Evolutionary conservation across 2,888 invertebrate genomes (phyloP).

Genomic region (Orchestes rusci): DNA sequence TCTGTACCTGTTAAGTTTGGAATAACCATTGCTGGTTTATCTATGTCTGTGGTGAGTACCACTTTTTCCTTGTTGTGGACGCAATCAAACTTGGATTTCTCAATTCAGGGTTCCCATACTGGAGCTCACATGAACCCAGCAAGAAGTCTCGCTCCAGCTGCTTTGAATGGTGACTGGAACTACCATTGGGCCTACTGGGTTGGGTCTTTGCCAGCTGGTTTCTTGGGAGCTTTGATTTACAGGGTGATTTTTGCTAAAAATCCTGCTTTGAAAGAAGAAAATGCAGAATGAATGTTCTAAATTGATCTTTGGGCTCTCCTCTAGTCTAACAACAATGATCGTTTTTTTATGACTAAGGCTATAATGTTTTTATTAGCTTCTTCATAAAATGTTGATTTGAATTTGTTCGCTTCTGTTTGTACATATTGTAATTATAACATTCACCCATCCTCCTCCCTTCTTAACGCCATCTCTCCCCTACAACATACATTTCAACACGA

Average conservation of each 20-base stretch:
- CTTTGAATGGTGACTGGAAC: constrained; percentile 59
- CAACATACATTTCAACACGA: no score
- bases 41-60: constrained; percentile 54
- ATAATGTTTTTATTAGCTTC: no score
- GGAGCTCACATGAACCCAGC: constrained; percentile 66
- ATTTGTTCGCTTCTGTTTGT: no score
- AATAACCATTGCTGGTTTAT: constrained; percentile 56
- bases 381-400: no score
- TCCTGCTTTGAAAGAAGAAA: constrained; percentile 26
- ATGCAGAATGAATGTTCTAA: constrained; percentile 36
- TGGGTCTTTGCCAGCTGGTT: constrained; percentile 37
- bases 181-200: constrained; percentile 57
- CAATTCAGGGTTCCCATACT: constrained; percentile 48
- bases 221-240: constrained; percentile 36
- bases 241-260: constrained; percentile 36
- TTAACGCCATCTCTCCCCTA: no score
- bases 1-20: constrained; percentile 61
- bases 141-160: constrained; percentile 61
- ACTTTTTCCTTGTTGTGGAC: background rate
- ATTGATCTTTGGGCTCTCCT: no score
- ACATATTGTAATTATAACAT: no score
- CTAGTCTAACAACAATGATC: no score
- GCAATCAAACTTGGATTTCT: no score
- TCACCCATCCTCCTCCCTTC: no score
- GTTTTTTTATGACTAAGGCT: no score